Base-by-base conservation (phyloP, 2,888 invertebrate genomes). In the Phytoseiulus persimilis region DNA sequence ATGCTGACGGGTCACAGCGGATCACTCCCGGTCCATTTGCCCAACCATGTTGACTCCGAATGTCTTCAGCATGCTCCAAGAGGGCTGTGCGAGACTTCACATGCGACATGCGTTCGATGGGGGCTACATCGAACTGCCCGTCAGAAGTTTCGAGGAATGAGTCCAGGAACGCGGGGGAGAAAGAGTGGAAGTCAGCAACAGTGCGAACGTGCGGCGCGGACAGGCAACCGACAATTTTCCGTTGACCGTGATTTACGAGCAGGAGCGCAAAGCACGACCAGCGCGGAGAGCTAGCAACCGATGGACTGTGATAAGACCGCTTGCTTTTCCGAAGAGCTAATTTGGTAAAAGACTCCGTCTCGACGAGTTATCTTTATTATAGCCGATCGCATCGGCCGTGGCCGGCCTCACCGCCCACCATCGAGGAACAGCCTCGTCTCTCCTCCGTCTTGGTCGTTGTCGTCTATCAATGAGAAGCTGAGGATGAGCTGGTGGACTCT, bases 161-260 rank as follows among this genome's bases (percentile, higher is more conserved):
- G 65, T 65, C 18, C 11, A 14, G 65, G 23, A 65, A 65, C 65
- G 65, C 5, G 14, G 65, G 18, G 28, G 28, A 65, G 65, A 65
- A 14, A 23, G 23, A 65, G 5, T 28, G 65, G 18, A 65, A 65
- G 9, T 14, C 65, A 28, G 65, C 14, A 65, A 65, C 65, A 65
- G 65, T 65, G 65, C 18, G 28, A 65, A 23, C 65, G 23, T 23
- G 65, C 65, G 65, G 1, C 14, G 65, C 28, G 65, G 65, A 65
- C 65, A 65, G 65, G 65, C 65, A 65, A 65, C 65, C 65, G 65
- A 65, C 65, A 65, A 65, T 65, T 65, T 65, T 65, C 65, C 65
- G 65, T 23, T 65, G 23, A 65, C 65, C 65, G 65, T 65, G 65
- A 65, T 65, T 65, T 65, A 65, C 65, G 65, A 65, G 14, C 65